Evolutionary conservation across 2,888 invertebrate species (phyloP).

Genomic region (Onchidella celtica): DNA sequence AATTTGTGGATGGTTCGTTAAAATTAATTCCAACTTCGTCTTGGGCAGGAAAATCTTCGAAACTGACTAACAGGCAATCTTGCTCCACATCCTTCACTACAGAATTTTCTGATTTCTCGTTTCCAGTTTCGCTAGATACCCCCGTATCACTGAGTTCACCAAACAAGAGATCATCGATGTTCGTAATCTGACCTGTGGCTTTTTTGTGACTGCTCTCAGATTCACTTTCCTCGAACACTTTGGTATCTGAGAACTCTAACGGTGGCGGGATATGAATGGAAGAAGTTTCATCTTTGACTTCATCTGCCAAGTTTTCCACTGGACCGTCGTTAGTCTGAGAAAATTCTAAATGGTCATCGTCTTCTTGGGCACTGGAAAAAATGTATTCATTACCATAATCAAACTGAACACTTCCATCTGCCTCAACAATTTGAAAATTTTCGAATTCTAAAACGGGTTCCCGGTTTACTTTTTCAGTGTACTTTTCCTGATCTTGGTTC

Average conservation of each 20-base stretch:
- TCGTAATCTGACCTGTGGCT: slow-evolving; percentile 53
- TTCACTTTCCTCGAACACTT: neutral
- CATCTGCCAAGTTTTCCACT: neutral
- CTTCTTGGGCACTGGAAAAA: too few species aligned
- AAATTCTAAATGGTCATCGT: too few species aligned
- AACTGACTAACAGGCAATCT: neutral
- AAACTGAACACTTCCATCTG: neutral
- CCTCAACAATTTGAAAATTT: neutral
- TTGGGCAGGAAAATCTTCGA: neutral
- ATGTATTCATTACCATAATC: neutral
- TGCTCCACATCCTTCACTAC: neutral
- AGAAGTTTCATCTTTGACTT: neutral
- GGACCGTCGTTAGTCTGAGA: too few species aligned
- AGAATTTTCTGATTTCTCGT: neutral
- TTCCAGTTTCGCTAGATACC: too few species aligned
- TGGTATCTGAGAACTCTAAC: slow-evolving; percentile 64
- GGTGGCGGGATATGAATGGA: slow-evolving; percentile 63
- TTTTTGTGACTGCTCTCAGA: neutral
- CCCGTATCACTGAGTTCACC: neutral
- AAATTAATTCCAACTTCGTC: neutral
- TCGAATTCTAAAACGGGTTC: neutral
- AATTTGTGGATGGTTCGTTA: neutral
- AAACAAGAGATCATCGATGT: slow-evolving; percentile 66
- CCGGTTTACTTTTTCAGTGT: neutral
- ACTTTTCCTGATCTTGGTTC: neutral